Percentiles rank a stretch among this genome's conserved stretches.
Conservation (phyloP, 92 coral and sea anemone genomes). For the Umimayanthus kanabou region DNA sequence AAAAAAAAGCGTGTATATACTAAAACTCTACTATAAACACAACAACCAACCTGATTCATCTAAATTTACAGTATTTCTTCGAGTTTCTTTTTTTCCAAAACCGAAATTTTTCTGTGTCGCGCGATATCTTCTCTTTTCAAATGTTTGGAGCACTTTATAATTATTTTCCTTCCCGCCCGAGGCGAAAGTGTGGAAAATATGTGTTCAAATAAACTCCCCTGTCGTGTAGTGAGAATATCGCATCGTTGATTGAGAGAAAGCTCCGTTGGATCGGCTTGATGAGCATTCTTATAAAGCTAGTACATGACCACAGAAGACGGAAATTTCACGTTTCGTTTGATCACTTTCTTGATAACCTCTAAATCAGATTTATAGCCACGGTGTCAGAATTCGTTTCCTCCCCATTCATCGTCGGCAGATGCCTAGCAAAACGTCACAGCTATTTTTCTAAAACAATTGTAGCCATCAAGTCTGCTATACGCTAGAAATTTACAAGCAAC, state of each 20-base stretch:
- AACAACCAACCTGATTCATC: too few species aligned
- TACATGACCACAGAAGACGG: background rate
- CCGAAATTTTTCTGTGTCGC: background rate
- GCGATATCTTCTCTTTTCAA: background rate
- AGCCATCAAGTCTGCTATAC: background rate
- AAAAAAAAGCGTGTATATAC: too few species aligned
- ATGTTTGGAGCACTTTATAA: background rate
- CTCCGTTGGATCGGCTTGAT: background rate
- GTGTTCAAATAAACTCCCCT: background rate
- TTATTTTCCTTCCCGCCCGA: background rate
- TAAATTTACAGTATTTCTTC: background rate
- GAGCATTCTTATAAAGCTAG: background rate
- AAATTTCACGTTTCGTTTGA: slow-evolving; percentile 8
- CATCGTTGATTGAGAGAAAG: background rate
- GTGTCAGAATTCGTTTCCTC: background rate
- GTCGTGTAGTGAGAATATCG: background rate
- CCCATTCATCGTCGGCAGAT: background rate
- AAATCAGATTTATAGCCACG: background rate
- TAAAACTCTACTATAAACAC: too few species aligned
- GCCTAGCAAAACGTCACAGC: background rate
- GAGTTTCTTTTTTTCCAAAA: background rate
- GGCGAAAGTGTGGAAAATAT: background rate
- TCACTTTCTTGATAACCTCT: slow-evolving; percentile 32
- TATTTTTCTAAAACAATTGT: background rate
- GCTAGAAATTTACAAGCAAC: background rate